These are phyloP conservation scores for Melanotaenia parkinsoni DNA, from an alignment of 2,797 vertebrate species.

Conservation along the genomic window DNA sequence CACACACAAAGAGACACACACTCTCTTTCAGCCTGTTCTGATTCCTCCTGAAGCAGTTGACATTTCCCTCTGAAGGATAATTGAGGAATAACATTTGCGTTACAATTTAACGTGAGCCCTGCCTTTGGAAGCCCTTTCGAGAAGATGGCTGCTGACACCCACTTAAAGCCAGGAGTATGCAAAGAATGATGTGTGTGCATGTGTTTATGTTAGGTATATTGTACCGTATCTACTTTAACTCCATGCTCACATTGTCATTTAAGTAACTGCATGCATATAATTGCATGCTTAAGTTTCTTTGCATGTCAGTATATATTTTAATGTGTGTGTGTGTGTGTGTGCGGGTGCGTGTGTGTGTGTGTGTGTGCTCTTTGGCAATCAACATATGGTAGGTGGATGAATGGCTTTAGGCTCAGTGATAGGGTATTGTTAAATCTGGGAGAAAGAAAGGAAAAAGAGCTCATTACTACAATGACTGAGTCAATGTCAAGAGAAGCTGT, in stretches of 20 bases:
- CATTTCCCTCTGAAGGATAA: constrained; percentile 96
- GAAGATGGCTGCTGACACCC: constrained; percentile 88
- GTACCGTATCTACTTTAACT: constrained; percentile 17
- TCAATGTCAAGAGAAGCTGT: constrained; percentile 89
- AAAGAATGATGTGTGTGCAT: constrained; percentile 34
- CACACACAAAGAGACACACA: constrained; percentile 49
- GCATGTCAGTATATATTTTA: constrained; percentile 10
- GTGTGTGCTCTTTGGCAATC: constrained; percentile 10
- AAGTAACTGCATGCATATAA: neutral
- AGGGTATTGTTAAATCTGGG: constrained; percentile 79
- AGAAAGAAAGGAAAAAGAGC: constrained; percentile 82
- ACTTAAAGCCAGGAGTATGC: constrained; percentile 71
- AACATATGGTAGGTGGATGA: constrained; percentile 66
- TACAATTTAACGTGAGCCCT: constrained; percentile 96
- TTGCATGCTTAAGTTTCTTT: constrained; percentile 14
- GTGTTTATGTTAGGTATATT: constrained; percentile 14
- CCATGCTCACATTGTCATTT: constrained; percentile 17
- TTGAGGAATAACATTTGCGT: constrained; percentile 98
- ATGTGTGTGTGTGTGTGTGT: neutral
- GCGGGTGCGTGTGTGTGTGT: neutral
- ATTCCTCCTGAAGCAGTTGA: constrained; percentile 91
- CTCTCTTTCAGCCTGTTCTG: constrained; percentile 59
- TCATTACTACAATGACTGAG: constrained; percentile 91
- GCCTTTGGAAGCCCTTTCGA: constrained; percentile 92
- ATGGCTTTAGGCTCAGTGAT: constrained; percentile 72